Conservation (phyloP, 1,140 invertebrate species). For the Bombus vancouverensis region DNA sequence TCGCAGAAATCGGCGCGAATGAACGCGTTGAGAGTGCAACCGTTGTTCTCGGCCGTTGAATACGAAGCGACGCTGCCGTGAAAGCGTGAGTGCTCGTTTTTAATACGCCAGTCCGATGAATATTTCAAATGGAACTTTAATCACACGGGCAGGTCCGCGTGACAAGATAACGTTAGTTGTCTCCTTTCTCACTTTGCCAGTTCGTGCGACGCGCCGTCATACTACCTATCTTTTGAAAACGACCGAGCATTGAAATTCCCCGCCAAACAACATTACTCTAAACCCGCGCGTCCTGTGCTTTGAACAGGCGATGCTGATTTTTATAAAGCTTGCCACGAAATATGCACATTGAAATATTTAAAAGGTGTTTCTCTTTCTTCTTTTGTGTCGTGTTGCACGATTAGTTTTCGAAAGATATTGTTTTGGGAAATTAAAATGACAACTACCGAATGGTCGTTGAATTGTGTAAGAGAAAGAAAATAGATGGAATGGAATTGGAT, state of each 20-base stretch:
- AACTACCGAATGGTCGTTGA: not conserved
- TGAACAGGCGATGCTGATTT: too few species aligned
- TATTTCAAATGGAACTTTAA: constrained; percentile 32
- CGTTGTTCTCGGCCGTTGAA: not conserved
- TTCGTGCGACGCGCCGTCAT: not conserved
- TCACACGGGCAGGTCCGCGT: constrained; percentile 1
- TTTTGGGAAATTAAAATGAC: not conserved
- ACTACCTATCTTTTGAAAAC: constrained; percentile 12
- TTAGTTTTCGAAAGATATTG: not conserved
- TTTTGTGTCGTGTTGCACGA: not conserved
- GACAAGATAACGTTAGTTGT: constrained; percentile 16
- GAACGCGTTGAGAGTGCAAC: constrained; percentile 3
- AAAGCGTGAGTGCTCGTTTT: constrained; percentile 32
- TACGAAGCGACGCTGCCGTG: not conserved
- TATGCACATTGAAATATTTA: not conserved
- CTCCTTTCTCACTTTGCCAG: not conserved
- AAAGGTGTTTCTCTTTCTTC: not conserved
- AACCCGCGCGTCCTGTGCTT: not conserved
- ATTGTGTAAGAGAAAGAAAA: not conserved
- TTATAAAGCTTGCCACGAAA: not conserved
- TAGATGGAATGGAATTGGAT: not conserved
- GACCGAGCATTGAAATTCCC: not conserved
- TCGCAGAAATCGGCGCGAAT: not conserved
- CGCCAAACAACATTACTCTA: constrained; percentile 2
- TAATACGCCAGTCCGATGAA: constrained; percentile 1